A percentile compares a stretch with the other conserved stretches of the same genome.
These are phyloP conservation scores for Panthera leo DNA, from an alignment of 2,113 vertebrate genomes.

Conservation along the genomic window DNA sequence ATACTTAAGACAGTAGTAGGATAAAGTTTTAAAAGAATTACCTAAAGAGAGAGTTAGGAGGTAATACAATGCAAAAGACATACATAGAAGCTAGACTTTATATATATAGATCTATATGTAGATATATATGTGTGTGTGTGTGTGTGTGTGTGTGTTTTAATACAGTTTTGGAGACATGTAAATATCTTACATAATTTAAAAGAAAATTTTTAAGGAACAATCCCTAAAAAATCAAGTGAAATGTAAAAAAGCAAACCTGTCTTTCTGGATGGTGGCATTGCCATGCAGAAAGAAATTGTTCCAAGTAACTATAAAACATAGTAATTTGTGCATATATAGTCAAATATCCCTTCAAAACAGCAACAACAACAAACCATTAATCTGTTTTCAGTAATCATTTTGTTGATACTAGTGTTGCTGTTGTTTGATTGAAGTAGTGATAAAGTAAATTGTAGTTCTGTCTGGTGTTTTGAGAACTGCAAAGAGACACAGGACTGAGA, in stretches of 20 bases:
- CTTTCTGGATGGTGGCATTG: background rate
- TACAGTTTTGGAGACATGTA: background rate
- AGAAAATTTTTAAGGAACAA: constrained; percentile 18
- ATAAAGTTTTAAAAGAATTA: background rate
- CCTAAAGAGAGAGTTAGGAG: background rate
- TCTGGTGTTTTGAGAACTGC: background rate
- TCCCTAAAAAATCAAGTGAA: background rate
- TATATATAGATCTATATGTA: background rate
- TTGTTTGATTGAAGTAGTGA: background rate
- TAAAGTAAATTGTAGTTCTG: background rate
- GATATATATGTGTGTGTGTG: background rate
- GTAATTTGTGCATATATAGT: background rate
- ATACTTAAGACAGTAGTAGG: background rate
- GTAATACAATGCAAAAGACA: background rate
- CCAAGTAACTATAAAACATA: background rate
- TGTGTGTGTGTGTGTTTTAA: too few species aligned
- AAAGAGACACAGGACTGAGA: background rate
- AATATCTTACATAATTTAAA: constrained; percentile 42
- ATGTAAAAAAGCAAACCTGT: background rate
- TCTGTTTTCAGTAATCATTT: background rate
- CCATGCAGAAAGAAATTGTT: background rate
- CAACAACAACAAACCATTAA: background rate
- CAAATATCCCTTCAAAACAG: background rate
- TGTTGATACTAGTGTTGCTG: background rate
- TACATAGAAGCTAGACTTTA: background rate